Evolutionary conservation across 2,113 vertebrate species (phyloP).

Genomic region (Emberiza fucata): DNA sequence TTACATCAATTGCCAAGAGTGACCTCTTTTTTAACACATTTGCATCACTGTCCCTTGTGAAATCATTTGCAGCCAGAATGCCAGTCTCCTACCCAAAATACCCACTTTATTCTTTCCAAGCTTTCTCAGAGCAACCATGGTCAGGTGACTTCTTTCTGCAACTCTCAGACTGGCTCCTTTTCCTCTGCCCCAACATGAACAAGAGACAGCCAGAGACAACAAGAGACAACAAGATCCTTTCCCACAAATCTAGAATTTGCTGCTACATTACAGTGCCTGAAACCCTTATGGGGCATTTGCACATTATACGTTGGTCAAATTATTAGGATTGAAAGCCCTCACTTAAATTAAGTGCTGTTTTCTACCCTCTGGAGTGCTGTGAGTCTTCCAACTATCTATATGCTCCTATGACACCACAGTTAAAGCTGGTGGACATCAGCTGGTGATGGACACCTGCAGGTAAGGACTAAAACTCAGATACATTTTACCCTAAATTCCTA

Average conservation of each 20-base stretch:
- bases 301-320: not conserved
- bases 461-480: not conserved
- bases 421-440: not conserved
- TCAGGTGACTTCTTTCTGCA: not conserved
- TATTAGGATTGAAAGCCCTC: not conserved
- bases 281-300: not conserved
- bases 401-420: not conserved
- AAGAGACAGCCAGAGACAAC: not conserved
- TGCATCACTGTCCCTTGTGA: not conserved
- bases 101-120: not conserved
- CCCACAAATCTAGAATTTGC: not conserved
- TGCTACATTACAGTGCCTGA: fast-evolving
- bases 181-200: not conserved
- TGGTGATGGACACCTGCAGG: not conserved
- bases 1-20: not conserved
- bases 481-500: not conserved
- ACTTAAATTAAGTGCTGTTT: not conserved
- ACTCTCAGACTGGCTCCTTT: not conserved
- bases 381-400: not conserved
- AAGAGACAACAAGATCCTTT: not conserved
- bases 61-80: not conserved
- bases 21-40: not conserved
- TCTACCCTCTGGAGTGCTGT: not conserved
- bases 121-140: not conserved
- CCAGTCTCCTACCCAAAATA: not conserved